These are phyloP conservation scores for Adelphocoris suturalis DNA, from an alignment of 2,888 invertebrate genomes.

Conservation along the genomic window DNA sequence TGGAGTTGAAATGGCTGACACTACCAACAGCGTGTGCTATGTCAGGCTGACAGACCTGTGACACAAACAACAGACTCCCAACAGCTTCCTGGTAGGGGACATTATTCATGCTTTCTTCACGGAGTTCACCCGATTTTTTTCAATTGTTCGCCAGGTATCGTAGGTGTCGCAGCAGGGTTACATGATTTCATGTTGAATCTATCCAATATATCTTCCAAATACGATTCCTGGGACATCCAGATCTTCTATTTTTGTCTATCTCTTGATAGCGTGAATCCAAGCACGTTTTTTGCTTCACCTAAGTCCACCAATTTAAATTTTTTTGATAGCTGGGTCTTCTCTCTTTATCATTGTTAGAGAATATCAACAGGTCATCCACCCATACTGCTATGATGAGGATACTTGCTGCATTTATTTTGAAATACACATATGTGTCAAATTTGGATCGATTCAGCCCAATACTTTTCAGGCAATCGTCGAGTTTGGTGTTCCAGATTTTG, in stretches of 20 bases:
- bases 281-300: slow-evolving; percentile 47
- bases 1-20: too few relatives aligned
- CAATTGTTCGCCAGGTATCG: too few relatives aligned
- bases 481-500: background rate
- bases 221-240: background rate
- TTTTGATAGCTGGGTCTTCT: background rate
- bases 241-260: background rate
- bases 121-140: too few relatives aligned
- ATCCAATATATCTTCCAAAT: slow-evolving; percentile 17
- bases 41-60: too few relatives aligned
- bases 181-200: background rate
- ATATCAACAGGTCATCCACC: background rate
- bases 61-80: too few relatives aligned
- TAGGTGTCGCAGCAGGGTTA: background rate
- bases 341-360: background rate
- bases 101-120: too few relatives aligned
- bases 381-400: background rate
- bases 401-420: background rate
- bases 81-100: too few relatives aligned
- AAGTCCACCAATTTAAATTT: slow-evolving; percentile 44
- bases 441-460: background rate
- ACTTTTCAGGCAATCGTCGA: background rate
- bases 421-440: background rate
- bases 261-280: background rate
- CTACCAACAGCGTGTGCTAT: too few relatives aligned